Base-by-base conservation (phyloP, 2,113 vertebrate species). In the Ramphastos sulfuratus region DNA sequence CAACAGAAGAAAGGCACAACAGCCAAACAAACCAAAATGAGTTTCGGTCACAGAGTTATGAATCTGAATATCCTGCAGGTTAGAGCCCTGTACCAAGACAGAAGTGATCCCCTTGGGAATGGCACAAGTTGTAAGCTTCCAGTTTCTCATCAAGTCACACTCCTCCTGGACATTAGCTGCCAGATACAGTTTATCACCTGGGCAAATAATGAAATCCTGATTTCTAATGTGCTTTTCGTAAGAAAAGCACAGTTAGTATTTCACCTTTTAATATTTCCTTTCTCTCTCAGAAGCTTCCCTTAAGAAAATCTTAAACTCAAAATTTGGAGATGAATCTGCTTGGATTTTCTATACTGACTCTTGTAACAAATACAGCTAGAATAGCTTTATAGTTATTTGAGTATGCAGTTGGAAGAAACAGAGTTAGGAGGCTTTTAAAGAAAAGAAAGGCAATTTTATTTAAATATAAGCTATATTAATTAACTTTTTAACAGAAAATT, bases 281-380 rank as follows among this genome's bases (percentile, higher is more conserved):
- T 63, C 37, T 30, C 33, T 78, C 58, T 82, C 58, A 69, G 75
- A 85, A 93, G 27, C 30, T 33, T 88, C 48, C 61, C 8, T 83
- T 74, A 77, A 58, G 74, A 76, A 84, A 85, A 87, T 64, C 31
- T 71, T 58, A 94, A 80, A 64, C 28, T 67, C 48, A 94, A 80
- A 64, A 54, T 19, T 35, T 82, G 59, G 27, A 76, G 58, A 59
- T 56, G 15, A 85, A 69, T 64, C 55, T 69, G 12, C 8, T 73
- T 20, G 25, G 19, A 10, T 80, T 15, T 60, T 60, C 33, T 65
- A 33, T 0, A 54, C 11, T 17, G 7, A 69, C 73, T 65, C 73
- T 92, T 80, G 18, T 44, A 75, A 71, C 10, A 79, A 85, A 90
- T 76, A 73, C 1, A n/a, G 52, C 23, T 52, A 52, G 23, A 52